Percentiles rank a stretch among this genome's conserved stretches.
Evolutionary conservation across 1,140 invertebrate species (phyloP).

Genomic region (Anadara kagoshimensis): DNA sequence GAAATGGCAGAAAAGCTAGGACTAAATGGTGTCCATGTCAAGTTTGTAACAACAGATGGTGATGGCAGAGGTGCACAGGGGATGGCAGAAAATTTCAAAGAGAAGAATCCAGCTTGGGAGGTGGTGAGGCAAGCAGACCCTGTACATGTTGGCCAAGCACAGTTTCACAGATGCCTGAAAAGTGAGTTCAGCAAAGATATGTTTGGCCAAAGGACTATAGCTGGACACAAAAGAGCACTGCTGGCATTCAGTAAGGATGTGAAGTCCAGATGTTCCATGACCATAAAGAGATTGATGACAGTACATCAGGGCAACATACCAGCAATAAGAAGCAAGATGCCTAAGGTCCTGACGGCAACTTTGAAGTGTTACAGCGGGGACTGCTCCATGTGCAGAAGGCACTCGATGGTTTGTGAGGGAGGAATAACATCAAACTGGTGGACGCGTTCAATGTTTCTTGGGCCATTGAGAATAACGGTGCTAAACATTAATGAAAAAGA

Average conservation of each 20-base stretch:
- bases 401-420: not conserved
- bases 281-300: not conserved
- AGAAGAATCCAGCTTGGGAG: not conserved
- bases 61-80: constrained; percentile 4
- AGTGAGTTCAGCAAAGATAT: not conserved
- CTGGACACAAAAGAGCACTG: not conserved
- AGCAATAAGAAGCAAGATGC: not conserved
- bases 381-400: not conserved
- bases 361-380: not conserved
- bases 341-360: not conserved
- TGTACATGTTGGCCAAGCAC: constrained; percentile 1
- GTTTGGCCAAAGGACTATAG: not conserved
- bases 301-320: not conserved
- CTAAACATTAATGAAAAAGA: too few relatives aligned
- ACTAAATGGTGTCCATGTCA: not conserved
- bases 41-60: constrained; percentile 9
- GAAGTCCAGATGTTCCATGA: constrained; percentile 3
- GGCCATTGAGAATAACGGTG: too few relatives aligned
- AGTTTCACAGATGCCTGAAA: not conserved
- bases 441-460: not conserved
- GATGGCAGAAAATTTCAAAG: not conserved
- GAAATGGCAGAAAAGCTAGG: not conserved
- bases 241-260: not conserved
- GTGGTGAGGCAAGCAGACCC: not conserved
- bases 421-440: not conserved